Evolutionary conservation across 2,113 vertebrate genomes (phyloP).

Genomic region (Carettochelys insculpta): DNA sequence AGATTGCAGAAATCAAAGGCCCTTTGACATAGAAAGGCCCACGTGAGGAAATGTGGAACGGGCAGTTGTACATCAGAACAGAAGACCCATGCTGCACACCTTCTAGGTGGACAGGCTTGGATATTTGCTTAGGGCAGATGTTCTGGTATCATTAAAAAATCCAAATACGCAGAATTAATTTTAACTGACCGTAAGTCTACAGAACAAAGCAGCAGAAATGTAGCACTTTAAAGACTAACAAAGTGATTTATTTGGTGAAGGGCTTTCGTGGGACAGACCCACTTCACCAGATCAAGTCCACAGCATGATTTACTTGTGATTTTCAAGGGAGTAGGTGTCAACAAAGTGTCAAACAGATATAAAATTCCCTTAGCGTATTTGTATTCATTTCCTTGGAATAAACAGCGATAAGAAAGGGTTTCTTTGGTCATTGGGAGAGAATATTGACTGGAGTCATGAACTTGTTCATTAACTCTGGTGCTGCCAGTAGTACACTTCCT

Average conservation of each 20-base stretch:
- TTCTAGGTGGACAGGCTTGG: background rate
- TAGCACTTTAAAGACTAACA: too few relatives aligned
- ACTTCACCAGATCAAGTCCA: too few relatives aligned
- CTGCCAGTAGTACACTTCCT: background rate
- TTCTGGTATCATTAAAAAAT: background rate
- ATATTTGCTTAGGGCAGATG: background rate
- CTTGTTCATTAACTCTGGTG: background rate
- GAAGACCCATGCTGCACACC: background rate
- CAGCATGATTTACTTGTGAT: background rate
- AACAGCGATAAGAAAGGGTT: background rate
- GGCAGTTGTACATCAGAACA: background rate
- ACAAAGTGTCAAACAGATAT: background rate
- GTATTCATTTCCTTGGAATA: background rate
- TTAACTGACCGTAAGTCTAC: background rate
- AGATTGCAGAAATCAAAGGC: background rate
- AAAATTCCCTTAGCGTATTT: background rate
- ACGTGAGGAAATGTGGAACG: background rate
- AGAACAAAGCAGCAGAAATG: too few relatives aligned
- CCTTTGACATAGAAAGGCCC: background rate
- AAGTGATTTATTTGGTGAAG: too few relatives aligned
- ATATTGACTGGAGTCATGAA: background rate
- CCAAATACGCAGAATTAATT: background rate
- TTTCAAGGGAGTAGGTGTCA: background rate
- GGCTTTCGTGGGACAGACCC: too few relatives aligned
- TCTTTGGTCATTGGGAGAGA: background rate